phyloP scores from a whole-genome alignment of 92 coral and sea anemone genomes.

The Zoanthus sansibaricus region DNA sequence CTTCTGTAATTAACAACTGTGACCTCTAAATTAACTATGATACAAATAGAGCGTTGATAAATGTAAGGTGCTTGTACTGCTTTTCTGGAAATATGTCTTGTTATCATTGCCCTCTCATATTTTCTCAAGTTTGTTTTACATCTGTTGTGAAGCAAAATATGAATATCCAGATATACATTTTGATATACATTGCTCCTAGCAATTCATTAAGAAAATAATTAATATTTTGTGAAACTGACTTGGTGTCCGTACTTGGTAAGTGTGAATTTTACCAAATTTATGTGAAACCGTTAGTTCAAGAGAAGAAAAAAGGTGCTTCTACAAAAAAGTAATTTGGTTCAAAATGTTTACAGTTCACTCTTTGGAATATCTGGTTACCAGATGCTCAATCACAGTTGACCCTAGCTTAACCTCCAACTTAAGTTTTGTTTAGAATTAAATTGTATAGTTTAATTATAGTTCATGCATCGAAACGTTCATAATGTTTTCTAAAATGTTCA shows the following conservation, averaged over 20 bases:
- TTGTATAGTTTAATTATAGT: conserved; percentile 20
- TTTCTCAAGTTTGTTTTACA: conserved; percentile 18
- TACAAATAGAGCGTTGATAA: conserved; percentile 2
- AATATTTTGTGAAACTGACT: conserved; percentile 21
- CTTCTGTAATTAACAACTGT: conserved; percentile 11
- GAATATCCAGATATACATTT: conserved; percentile 3
- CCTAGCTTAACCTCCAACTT: conserved; percentile 24
- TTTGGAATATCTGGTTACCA: conserved; percentile 12
- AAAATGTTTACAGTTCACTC: conserved; percentile 22
- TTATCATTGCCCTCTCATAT: conserved; percentile 12
- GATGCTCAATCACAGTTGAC: conserved; percentile 7
- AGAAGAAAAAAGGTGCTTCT: conserved; percentile 25
- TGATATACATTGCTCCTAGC: conserved; percentile 9
- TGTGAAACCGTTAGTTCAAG: conserved; percentile 21
- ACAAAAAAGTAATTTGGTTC: conserved; percentile 1
- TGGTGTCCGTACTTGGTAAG: conserved; percentile 28
- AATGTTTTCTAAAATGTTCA: conserved; percentile 25
- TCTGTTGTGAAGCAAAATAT: conserved; percentile 19
- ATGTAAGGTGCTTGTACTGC: conserved; percentile 3
- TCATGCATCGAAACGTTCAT: conserved; percentile 11
- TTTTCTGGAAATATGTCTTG: conserved; percentile 9
- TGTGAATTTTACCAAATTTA: conserved; percentile 26
- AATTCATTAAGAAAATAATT: conserved; percentile 9
- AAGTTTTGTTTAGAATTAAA: conserved; percentile 16
- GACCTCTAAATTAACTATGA: conserved; percentile 12